Conservation (phyloP, 1,140 invertebrate species). For the Drosophila arizonae region DNA sequence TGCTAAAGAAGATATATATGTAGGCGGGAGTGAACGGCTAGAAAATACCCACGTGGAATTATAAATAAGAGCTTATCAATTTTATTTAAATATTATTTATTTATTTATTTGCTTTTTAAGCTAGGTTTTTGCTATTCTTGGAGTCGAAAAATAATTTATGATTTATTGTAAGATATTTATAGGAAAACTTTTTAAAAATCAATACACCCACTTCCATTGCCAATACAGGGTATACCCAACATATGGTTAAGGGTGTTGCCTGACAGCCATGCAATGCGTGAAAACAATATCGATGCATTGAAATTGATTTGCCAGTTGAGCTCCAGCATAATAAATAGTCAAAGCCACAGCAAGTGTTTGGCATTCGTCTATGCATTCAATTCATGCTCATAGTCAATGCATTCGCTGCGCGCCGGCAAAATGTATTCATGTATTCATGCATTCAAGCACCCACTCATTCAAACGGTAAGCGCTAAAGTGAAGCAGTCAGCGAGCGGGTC, state of each 20-base stretch:
- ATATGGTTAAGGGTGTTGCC: not conserved
- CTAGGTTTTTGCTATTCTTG: too few species aligned
- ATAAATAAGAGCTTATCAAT: too few species aligned
- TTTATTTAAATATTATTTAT: too few species aligned
- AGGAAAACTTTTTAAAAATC: too few species aligned
- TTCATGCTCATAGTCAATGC: not conserved
- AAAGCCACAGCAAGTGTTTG: constrained; percentile 8
- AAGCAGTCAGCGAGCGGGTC: not conserved
- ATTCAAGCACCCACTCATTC: not conserved
- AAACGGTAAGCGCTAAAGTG: not conserved
- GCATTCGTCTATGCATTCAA: not conserved
- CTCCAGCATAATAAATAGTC: constrained; percentile 68
- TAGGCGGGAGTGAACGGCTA: too few species aligned
- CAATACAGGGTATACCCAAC: not conserved
- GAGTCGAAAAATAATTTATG: too few species aligned
- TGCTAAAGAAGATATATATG: not conserved
- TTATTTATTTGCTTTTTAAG: too few species aligned
- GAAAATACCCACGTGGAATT: too few species aligned
- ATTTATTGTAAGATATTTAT: too few species aligned
- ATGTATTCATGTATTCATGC: constrained; percentile 11
- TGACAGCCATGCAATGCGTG: constrained; percentile 11
- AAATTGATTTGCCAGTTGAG: constrained; percentile 73
- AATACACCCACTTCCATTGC: too few species aligned
- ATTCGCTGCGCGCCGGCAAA: not conserved
- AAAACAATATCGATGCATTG: constrained; percentile 40